These are phyloP conservation scores for Anthonomus grandis DNA, from an alignment of 1,140 invertebrate species.

Conservation along the genomic window DNA sequence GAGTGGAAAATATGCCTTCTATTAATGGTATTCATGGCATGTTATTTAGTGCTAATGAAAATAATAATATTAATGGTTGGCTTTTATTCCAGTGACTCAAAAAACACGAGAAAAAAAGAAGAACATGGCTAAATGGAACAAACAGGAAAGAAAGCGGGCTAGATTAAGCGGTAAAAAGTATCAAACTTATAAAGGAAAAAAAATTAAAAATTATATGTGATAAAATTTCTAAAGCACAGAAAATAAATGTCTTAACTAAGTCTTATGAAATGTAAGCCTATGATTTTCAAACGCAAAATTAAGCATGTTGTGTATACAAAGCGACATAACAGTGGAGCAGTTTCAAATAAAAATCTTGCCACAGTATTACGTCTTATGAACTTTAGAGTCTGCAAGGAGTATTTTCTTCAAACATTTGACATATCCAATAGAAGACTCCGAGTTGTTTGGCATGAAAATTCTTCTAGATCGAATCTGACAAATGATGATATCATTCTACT, in stretches of 20 bases:
- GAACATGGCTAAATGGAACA: constrained; percentile 1
- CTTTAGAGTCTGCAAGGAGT: neutral
- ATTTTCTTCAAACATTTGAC: too few species aligned
- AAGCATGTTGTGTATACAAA: neutral
- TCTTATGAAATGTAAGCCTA: neutral
- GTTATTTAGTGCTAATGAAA: neutral
- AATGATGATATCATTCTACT: constrained; percentile 7
- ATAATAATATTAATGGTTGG: neutral
- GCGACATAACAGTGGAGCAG: neutral
- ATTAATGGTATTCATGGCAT: constrained; percentile 3
- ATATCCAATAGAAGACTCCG: constrained; percentile 3
- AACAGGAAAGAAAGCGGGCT: constrained; percentile 7
- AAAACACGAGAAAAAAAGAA: constrained; percentile 9
- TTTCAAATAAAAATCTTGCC: neutral
- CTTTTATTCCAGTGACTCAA: neutral
- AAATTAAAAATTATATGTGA: neutral
- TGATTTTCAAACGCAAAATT: neutral
- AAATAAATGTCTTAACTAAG: too few species aligned
- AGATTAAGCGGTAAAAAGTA: neutral
- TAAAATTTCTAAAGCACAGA: too few species aligned
- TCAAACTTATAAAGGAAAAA: constrained; percentile 5
- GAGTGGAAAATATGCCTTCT: too few species aligned
- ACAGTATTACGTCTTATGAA: neutral
- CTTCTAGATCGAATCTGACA: constrained; percentile 5
- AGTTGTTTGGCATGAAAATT: constrained; percentile 4